Conservation (phyloP, 92 coral and sea anemone genomes). For the Actinostola sp. region DNA sequence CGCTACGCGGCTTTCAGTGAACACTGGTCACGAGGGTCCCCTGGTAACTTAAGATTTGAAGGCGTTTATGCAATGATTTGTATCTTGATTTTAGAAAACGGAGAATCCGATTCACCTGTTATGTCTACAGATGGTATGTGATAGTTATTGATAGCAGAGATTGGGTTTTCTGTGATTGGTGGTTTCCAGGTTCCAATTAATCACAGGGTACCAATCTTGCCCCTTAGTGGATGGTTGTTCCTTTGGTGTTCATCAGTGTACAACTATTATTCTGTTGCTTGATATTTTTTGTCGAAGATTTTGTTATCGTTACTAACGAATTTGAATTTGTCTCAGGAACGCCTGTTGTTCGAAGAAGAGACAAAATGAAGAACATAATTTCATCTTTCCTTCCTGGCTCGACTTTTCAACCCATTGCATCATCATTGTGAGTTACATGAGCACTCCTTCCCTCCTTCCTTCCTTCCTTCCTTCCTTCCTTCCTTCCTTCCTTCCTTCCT, state of each 20-base stretch:
- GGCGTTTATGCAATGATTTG: not conserved
- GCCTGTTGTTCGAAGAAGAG: constrained; percentile 55
- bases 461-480: not conserved
- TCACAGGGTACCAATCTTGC: too few relatives aligned
- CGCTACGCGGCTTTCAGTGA: too few relatives aligned
- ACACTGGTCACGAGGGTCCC: too few relatives aligned
- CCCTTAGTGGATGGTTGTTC: too few relatives aligned
- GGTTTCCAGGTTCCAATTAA: too few relatives aligned
- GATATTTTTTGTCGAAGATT: not conserved
- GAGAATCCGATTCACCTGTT: constrained; percentile 16
- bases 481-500: too few relatives aligned
- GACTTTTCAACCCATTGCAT: constrained; percentile 78
- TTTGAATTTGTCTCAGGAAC: constrained; percentile 16
- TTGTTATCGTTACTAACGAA: too few relatives aligned
- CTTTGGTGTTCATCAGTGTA: too few relatives aligned
- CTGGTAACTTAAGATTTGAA: too few relatives aligned
- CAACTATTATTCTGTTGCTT: too few relatives aligned
- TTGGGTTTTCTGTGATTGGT: not conserved
- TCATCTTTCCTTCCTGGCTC: constrained; percentile 81
- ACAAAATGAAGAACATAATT: constrained; percentile 85
- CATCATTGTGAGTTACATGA: constrained; percentile 86
- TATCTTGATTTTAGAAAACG: constrained; percentile 8
- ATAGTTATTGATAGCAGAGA: not conserved
- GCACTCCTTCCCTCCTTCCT: not conserved
- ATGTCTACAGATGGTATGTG: constrained; percentile 21